These are phyloP conservation scores for Myotis davidii DNA, from an alignment of 2,113 vertebrate genomes.

Conservation along the genomic window DNA sequence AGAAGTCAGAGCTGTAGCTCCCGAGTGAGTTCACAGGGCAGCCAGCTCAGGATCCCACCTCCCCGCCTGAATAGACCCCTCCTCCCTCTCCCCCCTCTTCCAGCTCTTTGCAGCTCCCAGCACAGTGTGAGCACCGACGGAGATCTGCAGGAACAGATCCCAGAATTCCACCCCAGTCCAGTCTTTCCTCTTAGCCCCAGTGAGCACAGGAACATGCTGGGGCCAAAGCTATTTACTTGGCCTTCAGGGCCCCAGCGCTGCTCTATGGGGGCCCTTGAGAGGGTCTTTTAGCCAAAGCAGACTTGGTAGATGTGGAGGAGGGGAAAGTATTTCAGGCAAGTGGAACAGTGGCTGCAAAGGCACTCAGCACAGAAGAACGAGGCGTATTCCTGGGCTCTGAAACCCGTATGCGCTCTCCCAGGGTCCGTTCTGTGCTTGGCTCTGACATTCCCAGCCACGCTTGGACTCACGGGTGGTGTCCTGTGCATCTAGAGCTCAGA, in stretches of 20 bases:
- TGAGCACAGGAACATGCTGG: neutral
- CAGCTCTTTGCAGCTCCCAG: neutral
- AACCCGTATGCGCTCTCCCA: rapidly evolving
- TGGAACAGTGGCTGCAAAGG: neutral
- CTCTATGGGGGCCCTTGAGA: neutral
- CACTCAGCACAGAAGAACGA: neutral
- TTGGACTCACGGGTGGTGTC: neutral
- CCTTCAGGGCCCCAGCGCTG: neutral
- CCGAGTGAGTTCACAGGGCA: neutral
- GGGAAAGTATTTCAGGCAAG: neutral
- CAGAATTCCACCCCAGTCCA: neutral
- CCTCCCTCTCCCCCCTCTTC: neutral
- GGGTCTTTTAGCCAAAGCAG: neutral
- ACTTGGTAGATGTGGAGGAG: neutral
- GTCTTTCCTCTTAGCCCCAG: neutral
- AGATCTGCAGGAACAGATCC: neutral
- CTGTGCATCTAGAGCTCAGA: neutral
- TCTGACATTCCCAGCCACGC: neutral
- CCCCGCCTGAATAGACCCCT: neutral
- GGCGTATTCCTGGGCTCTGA: neutral
- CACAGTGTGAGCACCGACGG: neutral
- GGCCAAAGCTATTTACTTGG: neutral
- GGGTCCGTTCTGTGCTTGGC: neutral
- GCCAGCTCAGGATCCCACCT: neutral
- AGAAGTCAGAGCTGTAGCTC: neutral